phyloP scores from a whole-genome alignment of 2,797 vertebrate species.

The Sciurus carolinensis region DNA sequence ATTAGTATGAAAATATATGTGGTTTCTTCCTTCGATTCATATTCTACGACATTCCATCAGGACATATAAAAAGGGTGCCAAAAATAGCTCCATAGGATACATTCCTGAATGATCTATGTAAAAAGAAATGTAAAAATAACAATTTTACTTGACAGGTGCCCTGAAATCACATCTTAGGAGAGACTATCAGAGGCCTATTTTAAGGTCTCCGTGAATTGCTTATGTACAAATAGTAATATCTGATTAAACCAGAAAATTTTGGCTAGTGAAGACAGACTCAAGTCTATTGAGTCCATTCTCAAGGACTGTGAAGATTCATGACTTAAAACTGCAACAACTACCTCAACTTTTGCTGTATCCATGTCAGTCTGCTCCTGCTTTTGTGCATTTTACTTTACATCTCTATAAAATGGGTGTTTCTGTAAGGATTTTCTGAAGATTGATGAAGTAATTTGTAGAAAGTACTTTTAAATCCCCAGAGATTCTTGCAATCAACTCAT shows the following conservation, averaged over 20 bases:
- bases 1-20: background rate
- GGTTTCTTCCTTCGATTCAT: background rate
- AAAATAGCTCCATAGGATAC: background rate
- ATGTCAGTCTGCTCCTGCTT: background rate
- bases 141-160: background rate
- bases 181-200: background rate
- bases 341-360: background rate
- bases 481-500: background rate
- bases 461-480: slow-evolving; percentile 41
- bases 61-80: background rate
- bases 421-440: slow-evolving; percentile 52
- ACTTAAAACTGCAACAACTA: background rate
- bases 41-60: background rate
- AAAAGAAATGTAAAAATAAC: background rate
- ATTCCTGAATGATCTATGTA: slow-evolving; percentile 7
- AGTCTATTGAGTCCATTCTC: background rate
- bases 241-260: background rate
- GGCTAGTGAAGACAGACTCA: background rate
- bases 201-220: background rate
- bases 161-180: background rate
- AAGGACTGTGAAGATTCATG: background rate
- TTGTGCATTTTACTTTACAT: background rate
- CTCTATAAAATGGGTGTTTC: slow-evolving; percentile 15
- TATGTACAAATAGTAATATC: background rate
- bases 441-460: slow-evolving; percentile 61